phyloP scores from a whole-genome alignment of 2,113 vertebrate genomes.

The Toxostoma redivivum region DNA sequence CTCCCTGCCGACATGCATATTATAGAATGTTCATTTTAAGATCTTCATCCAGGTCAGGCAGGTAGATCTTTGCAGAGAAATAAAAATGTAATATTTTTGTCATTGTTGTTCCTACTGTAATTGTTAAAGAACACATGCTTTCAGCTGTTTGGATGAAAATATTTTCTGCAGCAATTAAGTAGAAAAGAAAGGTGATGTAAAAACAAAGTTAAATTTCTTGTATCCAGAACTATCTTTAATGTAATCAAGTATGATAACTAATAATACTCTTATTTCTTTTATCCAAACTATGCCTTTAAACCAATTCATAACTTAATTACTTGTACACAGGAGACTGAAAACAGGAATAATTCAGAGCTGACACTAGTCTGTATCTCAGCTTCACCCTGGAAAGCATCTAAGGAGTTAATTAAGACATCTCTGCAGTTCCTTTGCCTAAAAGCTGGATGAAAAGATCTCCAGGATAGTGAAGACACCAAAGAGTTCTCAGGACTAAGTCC shows the following conservation, averaged over 20 bases:
- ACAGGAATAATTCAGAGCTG: neutral
- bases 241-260: neutral
- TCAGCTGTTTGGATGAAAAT: neutral
- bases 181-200: neutral
- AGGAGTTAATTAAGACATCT: neutral
- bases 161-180: neutral
- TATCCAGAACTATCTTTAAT: neutral
- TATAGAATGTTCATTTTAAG: conserved; percentile 13
- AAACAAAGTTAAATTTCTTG: neutral
- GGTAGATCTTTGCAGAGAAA: neutral
- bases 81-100: neutral
- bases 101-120: neutral
- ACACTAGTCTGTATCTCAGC: neutral
- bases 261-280: neutral
- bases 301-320: neutral
- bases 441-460: neutral
- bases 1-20: neutral
- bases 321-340: neutral
- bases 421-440: neutral
- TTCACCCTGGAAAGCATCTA: neutral
- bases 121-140: neutral
- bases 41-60: neutral
- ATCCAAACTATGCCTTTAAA: neutral
- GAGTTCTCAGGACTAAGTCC: neutral
- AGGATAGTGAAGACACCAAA: neutral